Conservation (phyloP, 1,140 invertebrate genomes). For the Panulirus ornatus region DNA sequence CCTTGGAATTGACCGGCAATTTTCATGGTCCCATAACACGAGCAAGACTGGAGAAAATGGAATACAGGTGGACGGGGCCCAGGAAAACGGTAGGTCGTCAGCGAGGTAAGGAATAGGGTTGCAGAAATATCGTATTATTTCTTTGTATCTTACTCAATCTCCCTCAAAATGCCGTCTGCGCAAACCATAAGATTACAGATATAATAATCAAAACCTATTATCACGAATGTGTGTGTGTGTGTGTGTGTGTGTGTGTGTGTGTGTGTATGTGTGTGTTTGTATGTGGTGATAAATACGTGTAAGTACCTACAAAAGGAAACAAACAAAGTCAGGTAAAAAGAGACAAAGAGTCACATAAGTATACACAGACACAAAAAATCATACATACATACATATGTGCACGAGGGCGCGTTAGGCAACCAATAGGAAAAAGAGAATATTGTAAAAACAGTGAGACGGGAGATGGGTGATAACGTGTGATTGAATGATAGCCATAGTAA, state of each 20-base stretch:
- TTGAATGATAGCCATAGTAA: too few relatives aligned
- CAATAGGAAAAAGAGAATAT: slow-evolving; percentile 14
- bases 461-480: too few relatives aligned
- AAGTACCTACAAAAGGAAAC: neutral
- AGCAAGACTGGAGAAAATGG: too few relatives aligned
- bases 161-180: neutral
- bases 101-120: neutral
- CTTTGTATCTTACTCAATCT: neutral
- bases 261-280: too few relatives aligned
- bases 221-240: neutral
- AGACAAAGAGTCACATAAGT: too few relatives aligned
- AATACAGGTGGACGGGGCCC: too few relatives aligned
- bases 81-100: too few relatives aligned
- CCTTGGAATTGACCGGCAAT: too few relatives aligned
- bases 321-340: neutral
- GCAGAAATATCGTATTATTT: neutral
- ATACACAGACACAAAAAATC: neutral
- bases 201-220: neutral
- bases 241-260: neutral
- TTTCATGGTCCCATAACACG: too few relatives aligned
- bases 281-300: neutral
- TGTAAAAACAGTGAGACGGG: neutral
- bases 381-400: neutral
- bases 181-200: neutral
- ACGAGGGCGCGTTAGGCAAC: neutral